Evolutionary conservation across 1,140 invertebrate species (phyloP).

Genomic region (Drosophila lacteicornis): DNA sequence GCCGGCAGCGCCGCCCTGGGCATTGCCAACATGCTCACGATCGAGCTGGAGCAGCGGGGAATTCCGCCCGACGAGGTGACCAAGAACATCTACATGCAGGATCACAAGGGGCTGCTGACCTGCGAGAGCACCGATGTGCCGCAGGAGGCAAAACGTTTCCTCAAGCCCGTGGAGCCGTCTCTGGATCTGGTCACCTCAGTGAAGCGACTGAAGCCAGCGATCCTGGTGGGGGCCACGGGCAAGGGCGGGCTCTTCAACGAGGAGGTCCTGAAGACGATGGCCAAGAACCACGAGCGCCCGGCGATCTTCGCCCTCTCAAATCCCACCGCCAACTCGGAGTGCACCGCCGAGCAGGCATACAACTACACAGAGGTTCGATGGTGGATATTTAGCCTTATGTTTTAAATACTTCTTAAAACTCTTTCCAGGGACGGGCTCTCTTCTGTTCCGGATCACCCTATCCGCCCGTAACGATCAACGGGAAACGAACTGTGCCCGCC

Average conservation of each 20-base stretch:
- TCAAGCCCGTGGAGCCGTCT: constrained; percentile 87
- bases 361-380: constrained; percentile 88
- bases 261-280: constrained; percentile 93
- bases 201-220: constrained; percentile 35
- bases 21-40: constrained; percentile 92
- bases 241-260: constrained; percentile 93
- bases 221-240: constrained; percentile 95
- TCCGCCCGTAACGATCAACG: constrained; percentile 91
- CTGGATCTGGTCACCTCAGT: background rate
- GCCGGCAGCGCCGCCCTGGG: constrained; percentile 96
- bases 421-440: constrained; percentile 42
- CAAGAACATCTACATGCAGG: constrained; percentile 91
- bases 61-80: constrained; percentile 88
- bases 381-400: constrained; percentile 28
- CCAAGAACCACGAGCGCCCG: constrained; percentile 85
- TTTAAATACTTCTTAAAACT: background rate
- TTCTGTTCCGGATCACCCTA: constrained; percentile 98
- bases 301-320: constrained; percentile 97
- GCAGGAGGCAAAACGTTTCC: constrained; percentile 86
- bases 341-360: constrained; percentile 97
- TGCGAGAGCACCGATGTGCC: background rate
- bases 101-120: constrained; percentile 86
- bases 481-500: constrained; percentile 90
- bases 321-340: constrained; percentile 97
- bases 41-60: constrained; percentile 24